Base-by-base conservation (phyloP, 2,797 vertebrate species). In the Alca torda region DNA sequence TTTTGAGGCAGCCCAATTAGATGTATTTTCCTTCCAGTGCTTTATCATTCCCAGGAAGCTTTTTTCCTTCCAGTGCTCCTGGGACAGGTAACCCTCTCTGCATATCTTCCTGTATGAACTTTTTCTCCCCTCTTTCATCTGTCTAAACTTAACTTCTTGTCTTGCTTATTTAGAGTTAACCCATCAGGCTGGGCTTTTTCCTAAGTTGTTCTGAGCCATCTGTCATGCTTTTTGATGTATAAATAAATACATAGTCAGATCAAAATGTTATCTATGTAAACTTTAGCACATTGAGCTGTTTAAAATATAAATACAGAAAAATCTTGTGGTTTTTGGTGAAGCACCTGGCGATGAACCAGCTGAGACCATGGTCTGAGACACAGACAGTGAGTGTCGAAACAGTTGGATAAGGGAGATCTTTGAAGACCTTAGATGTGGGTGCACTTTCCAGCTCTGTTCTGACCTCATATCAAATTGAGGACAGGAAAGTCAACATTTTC, bases 201-300 rank as follows among this genome's bases (percentile, higher is more conserved):
- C 28, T 57, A 89, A 80, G 73, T 87, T 87, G 43, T 91, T 92
- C 64, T 61, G 50, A 91, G 68, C 84, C 69, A 88, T 84, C 87
- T 96, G 79, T 65, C 69, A 65, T 72, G 57, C 37, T 92, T 96
- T 94, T 81, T 94, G 53, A 68, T 92, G 18, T 92, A 75, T 74
- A 96, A 93, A 75, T 74, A 96, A 93, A 94, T 87, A 85, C 19
- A 25, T 74, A 90, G 28, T 73, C 43, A 48, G 69, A 88, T 88
- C 76, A 86, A 86, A 95, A 91, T 57, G 6, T 78, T 19, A 75
- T 89, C 60, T 86, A 21, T 72, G 93, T 84, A 95, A 95, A 90
- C 73, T 88, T 85, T 20, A 81, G 35, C 31, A 70, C 77, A 81
- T 57, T 13, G 30, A 80, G 8, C 21, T 86, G 31, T 80, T 87